A percentile compares a stretch with the other conserved stretches of the same genome.
These are phyloP conservation scores for Danio tinwini DNA, from an alignment of 2,797 vertebrate genomes.

Conservation along the genomic window DNA sequence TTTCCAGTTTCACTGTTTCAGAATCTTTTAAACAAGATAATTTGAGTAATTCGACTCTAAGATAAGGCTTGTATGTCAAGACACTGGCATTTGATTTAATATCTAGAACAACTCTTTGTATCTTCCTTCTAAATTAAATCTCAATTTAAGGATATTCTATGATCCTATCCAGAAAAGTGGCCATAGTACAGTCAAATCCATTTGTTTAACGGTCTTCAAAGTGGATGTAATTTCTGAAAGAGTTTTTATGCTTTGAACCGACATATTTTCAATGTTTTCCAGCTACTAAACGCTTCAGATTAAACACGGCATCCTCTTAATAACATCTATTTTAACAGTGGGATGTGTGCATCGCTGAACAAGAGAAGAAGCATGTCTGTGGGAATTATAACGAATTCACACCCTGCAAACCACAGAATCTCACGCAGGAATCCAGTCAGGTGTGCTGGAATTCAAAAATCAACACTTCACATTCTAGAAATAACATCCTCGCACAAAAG, in stretches of 20 bases:
- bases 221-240: background rate
- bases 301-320: background rate
- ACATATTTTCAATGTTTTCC: background rate
- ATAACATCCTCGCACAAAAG: constrained; percentile 42
- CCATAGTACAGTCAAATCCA: no score
- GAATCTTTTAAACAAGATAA: background rate
- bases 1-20: background rate
- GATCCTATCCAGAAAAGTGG: no score
- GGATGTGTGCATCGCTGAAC: background rate
- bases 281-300: background rate
- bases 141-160: no score
- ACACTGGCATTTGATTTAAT: background rate
- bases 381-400: constrained; percentile 12
- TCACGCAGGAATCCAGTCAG: constrained; percentile 3
- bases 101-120: background rate
- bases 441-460: constrained; percentile 22
- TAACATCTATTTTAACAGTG: background rate
- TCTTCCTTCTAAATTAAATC: background rate
- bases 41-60: no score
- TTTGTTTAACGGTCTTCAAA: background rate
- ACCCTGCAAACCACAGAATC: constrained; percentile 3
- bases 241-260: background rate
- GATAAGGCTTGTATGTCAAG: no score
- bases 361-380: constrained; percentile 1
- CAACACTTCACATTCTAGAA: constrained; percentile 33